These are phyloP conservation scores for Lindbergichthys nudifrons DNA, from an alignment of 2,797 vertebrate species.

Conservation along the genomic window DNA sequence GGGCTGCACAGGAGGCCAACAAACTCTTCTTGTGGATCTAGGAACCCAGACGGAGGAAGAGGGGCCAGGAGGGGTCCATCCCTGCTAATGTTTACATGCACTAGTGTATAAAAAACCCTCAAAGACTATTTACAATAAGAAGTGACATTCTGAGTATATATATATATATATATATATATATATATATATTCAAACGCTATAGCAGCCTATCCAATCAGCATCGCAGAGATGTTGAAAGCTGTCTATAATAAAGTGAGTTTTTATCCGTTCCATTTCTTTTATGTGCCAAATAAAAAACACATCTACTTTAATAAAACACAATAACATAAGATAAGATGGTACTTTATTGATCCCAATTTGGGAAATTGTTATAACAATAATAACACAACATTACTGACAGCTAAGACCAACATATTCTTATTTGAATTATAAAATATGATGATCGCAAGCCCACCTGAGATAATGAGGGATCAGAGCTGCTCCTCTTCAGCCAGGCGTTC, in stretches of 20 bases:
- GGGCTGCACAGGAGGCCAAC: constrained; percentile 72
- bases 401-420: no score
- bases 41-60: constrained; percentile 52
- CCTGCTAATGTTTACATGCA: constrained; percentile 63
- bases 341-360: no score
- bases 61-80: constrained; percentile 40
- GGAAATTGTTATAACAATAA: background rate
- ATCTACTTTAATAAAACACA: background rate
- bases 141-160: background rate
- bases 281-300: background rate
- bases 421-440: background rate
- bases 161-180: no score
- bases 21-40: constrained; percentile 47
- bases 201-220: background rate
- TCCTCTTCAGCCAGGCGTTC: constrained; percentile 85
- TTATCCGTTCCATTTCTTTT: background rate
- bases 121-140: background rate
- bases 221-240: background rate
- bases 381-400: background rate
- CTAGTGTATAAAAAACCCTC: constrained; percentile 2
- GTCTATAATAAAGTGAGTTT: background rate
- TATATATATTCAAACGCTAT: background rate
- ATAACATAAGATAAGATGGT: no score
- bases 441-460: constrained; percentile 66
- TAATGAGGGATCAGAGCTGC: constrained; percentile 77